Percentiles rank a stretch among this genome's conserved stretches.
Evolutionary conservation across 2,113 vertebrate genomes (phyloP).

Genomic region (Cariama cristata): DNA sequence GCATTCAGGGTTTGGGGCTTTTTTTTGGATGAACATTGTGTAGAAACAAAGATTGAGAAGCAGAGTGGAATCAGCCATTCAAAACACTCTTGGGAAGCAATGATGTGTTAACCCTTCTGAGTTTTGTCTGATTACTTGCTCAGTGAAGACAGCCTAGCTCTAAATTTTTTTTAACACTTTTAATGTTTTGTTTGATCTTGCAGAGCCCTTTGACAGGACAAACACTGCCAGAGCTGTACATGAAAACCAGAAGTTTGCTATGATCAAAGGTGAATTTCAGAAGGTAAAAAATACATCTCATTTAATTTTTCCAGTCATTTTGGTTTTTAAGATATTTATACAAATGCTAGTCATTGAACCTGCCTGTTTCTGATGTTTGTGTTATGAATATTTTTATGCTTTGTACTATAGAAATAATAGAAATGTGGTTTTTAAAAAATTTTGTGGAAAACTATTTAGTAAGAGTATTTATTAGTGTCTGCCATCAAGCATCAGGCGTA

Average conservation of each 20-base stretch:
- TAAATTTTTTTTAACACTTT: not conserved
- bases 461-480: not conserved
- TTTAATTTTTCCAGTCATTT: not conserved
- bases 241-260: constrained; percentile 89
- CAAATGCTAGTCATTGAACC: not conserved
- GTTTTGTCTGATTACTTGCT: not conserved
- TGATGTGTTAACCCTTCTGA: not conserved
- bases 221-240: constrained; percentile 97
- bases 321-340: not conserved
- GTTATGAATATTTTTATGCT: not conserved
- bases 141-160: not conserved
- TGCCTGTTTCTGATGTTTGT: not conserved
- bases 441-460: not conserved
- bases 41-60: not conserved
- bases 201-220: constrained; percentile 95
- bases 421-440: not conserved
- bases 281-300: constrained; percentile 79
- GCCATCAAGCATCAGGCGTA: not conserved
- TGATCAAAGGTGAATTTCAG: constrained; percentile 84
- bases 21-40: not conserved
- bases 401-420: not conserved
- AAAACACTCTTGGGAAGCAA: not conserved
- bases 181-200: constrained; percentile 37
- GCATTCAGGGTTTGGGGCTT: not conserved
- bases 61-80: not conserved